Evolutionary conservation across 2,113 vertebrate species (phyloP), one percentile per base, ranked within the genome.

Genomic region (Erythrolamprus reginae): DNA sequence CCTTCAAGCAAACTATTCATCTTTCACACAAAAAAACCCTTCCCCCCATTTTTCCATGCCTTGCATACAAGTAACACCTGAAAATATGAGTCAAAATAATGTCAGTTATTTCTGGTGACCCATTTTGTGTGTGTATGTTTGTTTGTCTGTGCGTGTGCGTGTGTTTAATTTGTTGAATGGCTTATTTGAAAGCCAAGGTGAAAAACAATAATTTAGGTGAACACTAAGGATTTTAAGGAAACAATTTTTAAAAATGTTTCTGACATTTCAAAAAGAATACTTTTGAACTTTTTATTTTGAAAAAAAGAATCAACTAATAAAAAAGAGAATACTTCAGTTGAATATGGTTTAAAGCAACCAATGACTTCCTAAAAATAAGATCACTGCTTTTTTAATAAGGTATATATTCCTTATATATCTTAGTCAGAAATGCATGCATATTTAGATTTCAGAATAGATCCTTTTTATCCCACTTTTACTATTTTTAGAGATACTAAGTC

Each of bases 161-260:
- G 33, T 45, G 38, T 53, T 53, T 42, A 33, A 42, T 50, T 50
- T 50, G 17, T 83, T 91, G 38, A 95, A 93, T 86, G 89, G 91
- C 65, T 91, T 92, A 91, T 93, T 95, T 91, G 45, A 93, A 94
- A 93, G 88, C 56, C 55, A 90, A 94, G 91, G 21, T n/a, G 83
- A 0, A 92, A 90, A 93, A 93, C 23, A 90, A 84, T 58, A 91
- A 92, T 92, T 56, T 89, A 93, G 91, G 38, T 85, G 94, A 88
- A 52, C n/a, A 84, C 26, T 53, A 13, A 13, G 47, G 38, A 94
- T 93, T 85, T 91, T 92, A 89, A 48, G 56, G 47, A 84, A 23
- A n/a, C 7, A 24, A 42, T 82, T 52, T 28, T 2, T 5, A 26
- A 48, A 82, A 82, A 47, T 24, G 5, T 33, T 70, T n/a, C 10